Evolutionary conservation across 2,888 invertebrate genomes (phyloP), one percentile per base, ranked within the genome.

Genomic region (Trachelus stipa): DNA sequence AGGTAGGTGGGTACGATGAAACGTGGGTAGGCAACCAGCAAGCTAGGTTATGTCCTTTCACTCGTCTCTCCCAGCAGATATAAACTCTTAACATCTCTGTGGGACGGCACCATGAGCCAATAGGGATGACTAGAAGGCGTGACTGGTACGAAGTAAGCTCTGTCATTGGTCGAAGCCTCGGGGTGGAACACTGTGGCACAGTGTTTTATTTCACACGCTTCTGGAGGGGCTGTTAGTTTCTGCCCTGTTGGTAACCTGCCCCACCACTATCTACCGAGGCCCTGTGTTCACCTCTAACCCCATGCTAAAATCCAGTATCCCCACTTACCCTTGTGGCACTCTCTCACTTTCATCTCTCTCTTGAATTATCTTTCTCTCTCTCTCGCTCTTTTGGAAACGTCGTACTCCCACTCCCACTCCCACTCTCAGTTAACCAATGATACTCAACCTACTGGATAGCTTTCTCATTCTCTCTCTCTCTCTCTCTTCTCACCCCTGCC

Each of bases 151-250:
- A 69, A 56, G 76, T 81, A 79, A 81, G 82, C 80, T 78, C 82
- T 77, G 84, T 83, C 85, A 87, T 87, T 90, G 88, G 90, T 82
- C 80, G 83, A 83, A 81, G 81, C 80, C 81, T 79, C 84, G 87
- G 90, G 89, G 90, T 89, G 88, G 89, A 88, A 90, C 88, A 90
- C 87, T 90, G 89, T 89, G 88, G 88, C 88, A 90, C 88, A 87
- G 88, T 90, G 87, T 89, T 88, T 90, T 90, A 90, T 90, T 90
- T 90, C 86, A 83, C 40, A 69, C 83, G 84, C 82, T 71, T 81
- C 78, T 85, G 84, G 87, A 85, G 87, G 86, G 86, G 85, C 81
- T 83, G 87, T 85, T 86, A 86, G 87, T 86, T 86, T 86, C 87
- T 85, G 85, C 86, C 87, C 84, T 85, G 84, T 86, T 33, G 69